Base-by-base conservation (phyloP, 2,888 invertebrate genomes). In the Orgyia antiqua region DNA sequence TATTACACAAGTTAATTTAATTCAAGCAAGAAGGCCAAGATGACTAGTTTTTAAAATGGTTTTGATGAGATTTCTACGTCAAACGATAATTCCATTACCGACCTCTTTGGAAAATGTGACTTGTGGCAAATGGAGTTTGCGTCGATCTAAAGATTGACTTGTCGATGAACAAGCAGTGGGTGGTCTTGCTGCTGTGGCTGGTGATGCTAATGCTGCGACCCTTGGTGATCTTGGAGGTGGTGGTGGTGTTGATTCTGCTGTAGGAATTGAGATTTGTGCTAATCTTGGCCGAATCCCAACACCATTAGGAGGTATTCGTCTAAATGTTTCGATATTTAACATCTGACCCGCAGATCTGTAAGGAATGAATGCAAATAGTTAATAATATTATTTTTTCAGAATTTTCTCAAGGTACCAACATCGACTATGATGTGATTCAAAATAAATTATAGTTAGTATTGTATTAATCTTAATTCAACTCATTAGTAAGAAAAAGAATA, bases 51-150 rank as follows among this genome's bases (percentile, higher is more conserved):
- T 33, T 29, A 40, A 41, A 38, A 41, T 31, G 31, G 48, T 38
- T 23, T 41, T 19, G 31, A 42, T 42, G 37, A 39, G 35, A 24
- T 39, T 30, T 87, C 86, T 36, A 29, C 38, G 31, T 87, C 86
- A 94, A 56, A 95, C 94, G 60, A 95, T 90, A 58, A 95, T 93
- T 42, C 94, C 94, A 58, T 90, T 92, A 93, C 95, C 94, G 90
- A 95, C 95, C 95, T 95, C 95, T 74, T 93, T 92, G 68, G 91
- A 94, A 83, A 95, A 95, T 30, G 95, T 93, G 68, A 95, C 94
- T 87, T 93, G 93, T 10, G 93, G 93, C 57, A 93, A 80, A 56
- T 93, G 89, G 11, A 93, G 86, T 58, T 92, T 90, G 71, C 91
- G 88, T 58, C 90, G 73, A 60, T 90, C 90, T 10, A 87, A 63